Conservation (phyloP, 2,113 vertebrate genomes). For the Pica pica region DNA sequence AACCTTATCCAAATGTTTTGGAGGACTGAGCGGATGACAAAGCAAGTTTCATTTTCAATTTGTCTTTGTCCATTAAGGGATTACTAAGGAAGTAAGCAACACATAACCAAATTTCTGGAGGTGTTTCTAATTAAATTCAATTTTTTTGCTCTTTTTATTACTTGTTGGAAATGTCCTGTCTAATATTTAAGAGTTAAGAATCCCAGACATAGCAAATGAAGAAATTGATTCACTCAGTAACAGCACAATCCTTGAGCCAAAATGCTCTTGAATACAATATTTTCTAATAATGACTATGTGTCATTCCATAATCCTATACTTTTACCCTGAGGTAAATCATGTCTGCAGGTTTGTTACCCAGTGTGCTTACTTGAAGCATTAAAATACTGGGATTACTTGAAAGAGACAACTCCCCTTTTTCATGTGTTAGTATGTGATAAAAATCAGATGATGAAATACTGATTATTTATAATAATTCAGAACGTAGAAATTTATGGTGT, state of each 20-base stretch:
- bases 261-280: background rate
- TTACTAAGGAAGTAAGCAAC: background rate
- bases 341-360: background rate
- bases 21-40: background rate
- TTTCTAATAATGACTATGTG: background rate
- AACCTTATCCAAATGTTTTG: background rate
- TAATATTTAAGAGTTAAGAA: background rate
- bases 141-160: background rate
- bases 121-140: background rate
- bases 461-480: background rate
- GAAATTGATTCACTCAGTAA: background rate
- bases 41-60: background rate
- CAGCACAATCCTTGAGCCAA: background rate
- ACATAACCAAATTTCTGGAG: background rate
- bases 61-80: background rate
- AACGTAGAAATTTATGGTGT: background rate
- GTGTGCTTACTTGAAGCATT: background rate
- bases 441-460: background rate
- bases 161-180: background rate
- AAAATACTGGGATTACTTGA: background rate
- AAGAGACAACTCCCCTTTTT: background rate
- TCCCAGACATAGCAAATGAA: background rate
- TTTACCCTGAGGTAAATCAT: background rate
- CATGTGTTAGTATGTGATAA: background rate
- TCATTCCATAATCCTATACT: background rate